phyloP scores from a whole-genome alignment of 2,113 vertebrate species.

The Marmota flaviventris region DNA sequence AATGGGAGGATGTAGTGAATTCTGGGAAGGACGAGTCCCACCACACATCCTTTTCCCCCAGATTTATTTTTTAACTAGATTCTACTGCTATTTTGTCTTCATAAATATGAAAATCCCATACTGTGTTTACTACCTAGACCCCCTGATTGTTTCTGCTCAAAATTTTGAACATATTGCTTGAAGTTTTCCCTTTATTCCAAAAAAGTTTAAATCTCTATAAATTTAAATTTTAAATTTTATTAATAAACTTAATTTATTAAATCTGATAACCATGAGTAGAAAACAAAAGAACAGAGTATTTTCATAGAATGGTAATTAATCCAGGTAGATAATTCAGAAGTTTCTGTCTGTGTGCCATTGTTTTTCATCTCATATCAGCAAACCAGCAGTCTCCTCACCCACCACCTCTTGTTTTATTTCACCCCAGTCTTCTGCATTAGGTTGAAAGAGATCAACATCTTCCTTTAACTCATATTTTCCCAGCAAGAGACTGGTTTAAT shows the following conservation, averaged over 20 bases:
- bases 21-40: background rate
- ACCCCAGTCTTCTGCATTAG: background rate
- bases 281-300: background rate
- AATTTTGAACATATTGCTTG: slow-evolving; percentile 20
- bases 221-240: too few relatives aligned
- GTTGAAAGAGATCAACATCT: background rate
- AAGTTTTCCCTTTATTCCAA: background rate
- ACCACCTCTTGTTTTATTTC: background rate
- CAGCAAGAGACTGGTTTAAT: slow-evolving; percentile 24
- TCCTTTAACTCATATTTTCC: background rate
- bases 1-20: background rate
- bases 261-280: background rate
- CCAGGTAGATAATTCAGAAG: background rate
- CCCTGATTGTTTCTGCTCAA: background rate
- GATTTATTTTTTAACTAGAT: background rate
- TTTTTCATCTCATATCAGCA: background rate
- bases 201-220: background rate
- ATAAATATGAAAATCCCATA: background rate
- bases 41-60: background rate
- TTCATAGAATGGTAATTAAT: background rate
- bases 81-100: background rate
- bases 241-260: background rate
- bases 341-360: background rate
- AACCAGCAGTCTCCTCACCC: background rate
- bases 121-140: background rate